Evolutionary conservation across 2,888 invertebrate genomes (phyloP).

Genomic region (Protophormia terraenovae): DNA sequence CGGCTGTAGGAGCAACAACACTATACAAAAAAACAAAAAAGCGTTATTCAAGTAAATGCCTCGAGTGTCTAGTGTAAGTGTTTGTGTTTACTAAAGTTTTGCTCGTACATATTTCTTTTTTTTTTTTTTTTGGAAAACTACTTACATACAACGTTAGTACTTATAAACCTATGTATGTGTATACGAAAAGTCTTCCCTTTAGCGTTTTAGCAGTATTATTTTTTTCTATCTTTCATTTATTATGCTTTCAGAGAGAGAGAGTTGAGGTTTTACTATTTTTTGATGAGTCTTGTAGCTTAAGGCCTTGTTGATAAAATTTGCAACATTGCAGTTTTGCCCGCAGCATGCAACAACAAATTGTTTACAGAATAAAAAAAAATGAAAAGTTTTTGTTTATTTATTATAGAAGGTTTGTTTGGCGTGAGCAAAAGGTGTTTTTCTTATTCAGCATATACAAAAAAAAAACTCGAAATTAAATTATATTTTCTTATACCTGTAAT

Average conservation of each 20-base stretch:
- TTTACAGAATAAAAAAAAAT: neutral
- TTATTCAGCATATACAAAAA: neutral
- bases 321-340: constrained; percentile 62
- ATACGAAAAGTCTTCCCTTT: constrained; percentile 50
- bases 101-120: neutral
- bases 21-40: constrained; percentile 35
- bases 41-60: constrained; percentile 62
- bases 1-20: constrained; percentile 9
- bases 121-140: neutral
- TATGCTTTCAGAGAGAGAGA: constrained; percentile 26
- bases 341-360: constrained; percentile 25
- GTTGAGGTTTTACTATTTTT: constrained; percentile 46
- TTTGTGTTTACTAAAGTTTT: constrained; percentile 40
- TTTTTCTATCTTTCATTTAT: constrained; percentile 27
- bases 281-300: constrained; percentile 44
- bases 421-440: neutral
- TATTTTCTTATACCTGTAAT: neutral
- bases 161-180: constrained; percentile 19
- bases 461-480: constrained; percentile 21
- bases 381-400: constrained; percentile 7
- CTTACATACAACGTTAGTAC: constrained; percentile 11
- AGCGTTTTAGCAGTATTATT: constrained; percentile 38
- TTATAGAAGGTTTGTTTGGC: neutral
- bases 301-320: constrained; percentile 65
- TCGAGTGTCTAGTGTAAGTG: constrained; percentile 40